These are phyloP conservation scores for Xestia ashworthii DNA, from an alignment of 2,888 invertebrate genomes.

Conservation along the genomic window DNA sequence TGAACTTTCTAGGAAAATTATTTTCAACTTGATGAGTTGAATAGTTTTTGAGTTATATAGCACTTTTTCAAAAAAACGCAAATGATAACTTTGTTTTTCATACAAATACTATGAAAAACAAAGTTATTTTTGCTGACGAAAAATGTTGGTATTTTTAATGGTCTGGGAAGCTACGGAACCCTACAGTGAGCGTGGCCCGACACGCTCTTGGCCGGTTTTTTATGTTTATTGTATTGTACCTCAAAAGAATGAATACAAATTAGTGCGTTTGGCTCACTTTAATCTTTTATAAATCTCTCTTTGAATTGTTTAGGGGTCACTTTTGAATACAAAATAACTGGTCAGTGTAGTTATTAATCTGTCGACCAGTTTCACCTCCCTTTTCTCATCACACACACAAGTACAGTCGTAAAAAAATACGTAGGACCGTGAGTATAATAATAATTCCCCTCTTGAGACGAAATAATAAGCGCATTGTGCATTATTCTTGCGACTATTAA, in stretches of 20 bases:
- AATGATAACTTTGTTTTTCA: too few relatives aligned
- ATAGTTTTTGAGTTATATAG: too few relatives aligned
- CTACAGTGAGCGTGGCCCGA: too few relatives aligned
- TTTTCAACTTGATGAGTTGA: too few relatives aligned
- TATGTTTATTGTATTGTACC: conserved; percentile 3
- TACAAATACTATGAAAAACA: too few relatives aligned
- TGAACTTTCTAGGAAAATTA: too few relatives aligned
- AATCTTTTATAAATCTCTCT: conserved; percentile 27
- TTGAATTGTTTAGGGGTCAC: conserved; percentile 9
- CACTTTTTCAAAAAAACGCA: too few relatives aligned
- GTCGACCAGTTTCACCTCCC: conserved; percentile 23
- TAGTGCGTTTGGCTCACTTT: conserved; percentile 14
- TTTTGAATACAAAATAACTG: conserved; percentile 28
- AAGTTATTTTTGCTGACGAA: too few relatives aligned
- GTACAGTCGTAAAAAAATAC: conserved; percentile 55
- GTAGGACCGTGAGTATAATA: conserved; percentile 26
- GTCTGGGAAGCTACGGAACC: too few relatives aligned
- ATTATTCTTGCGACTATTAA: conserved; percentile 76
- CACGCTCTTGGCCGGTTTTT: too few relatives aligned
- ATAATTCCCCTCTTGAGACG: conserved; percentile 60
- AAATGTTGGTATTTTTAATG: too few relatives aligned
- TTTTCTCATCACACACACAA: conserved; percentile 52
- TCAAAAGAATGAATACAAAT: conserved; percentile 30
- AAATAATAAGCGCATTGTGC: conserved; percentile 72
- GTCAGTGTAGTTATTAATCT: conserved; percentile 36